Evolutionary conservation across 2,888 invertebrate species (phyloP).

Genomic region (Amphipoea lucens): DNA sequence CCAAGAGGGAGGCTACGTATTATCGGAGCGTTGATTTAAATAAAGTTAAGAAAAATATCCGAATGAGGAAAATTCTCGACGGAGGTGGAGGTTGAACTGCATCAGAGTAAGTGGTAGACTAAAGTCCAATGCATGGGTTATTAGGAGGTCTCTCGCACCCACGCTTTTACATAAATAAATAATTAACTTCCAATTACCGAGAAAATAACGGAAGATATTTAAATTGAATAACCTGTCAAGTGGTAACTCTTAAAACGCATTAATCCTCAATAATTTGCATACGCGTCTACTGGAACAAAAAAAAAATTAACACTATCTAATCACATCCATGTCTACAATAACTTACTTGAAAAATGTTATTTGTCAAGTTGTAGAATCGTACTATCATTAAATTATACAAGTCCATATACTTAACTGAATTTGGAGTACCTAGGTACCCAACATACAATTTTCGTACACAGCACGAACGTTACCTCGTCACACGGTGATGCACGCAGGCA

Average conservation of each 20-base stretch:
- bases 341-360: not conserved
- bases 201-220: not conserved
- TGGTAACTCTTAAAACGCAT: not conserved
- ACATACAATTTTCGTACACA: conserved; percentile 19
- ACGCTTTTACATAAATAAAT: conserved; percentile 23
- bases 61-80: conserved; percentile 33
- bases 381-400: not conserved
- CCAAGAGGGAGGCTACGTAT: conserved; percentile 69
- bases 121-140: not conserved
- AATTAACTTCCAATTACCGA: conserved; percentile 22
- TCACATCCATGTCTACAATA: not conserved
- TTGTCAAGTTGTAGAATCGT: not conserved
- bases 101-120: conserved; percentile 11
- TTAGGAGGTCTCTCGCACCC: conserved; percentile 9
- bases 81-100: conserved; percentile 20
- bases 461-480: conserved; percentile 30
- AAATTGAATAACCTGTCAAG: not conserved
- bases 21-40: conserved; percentile 59
- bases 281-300: not conserved
- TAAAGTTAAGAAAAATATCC: conserved; percentile 46
- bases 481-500: conserved; percentile 47
- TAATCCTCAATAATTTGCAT: not conserved
- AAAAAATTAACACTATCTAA: not conserved
- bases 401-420: conserved; percentile 7
- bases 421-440: not conserved